phyloP scores from a whole-genome alignment of 2,888 invertebrate genomes.

The Keiferia lycopersicella region DNA sequence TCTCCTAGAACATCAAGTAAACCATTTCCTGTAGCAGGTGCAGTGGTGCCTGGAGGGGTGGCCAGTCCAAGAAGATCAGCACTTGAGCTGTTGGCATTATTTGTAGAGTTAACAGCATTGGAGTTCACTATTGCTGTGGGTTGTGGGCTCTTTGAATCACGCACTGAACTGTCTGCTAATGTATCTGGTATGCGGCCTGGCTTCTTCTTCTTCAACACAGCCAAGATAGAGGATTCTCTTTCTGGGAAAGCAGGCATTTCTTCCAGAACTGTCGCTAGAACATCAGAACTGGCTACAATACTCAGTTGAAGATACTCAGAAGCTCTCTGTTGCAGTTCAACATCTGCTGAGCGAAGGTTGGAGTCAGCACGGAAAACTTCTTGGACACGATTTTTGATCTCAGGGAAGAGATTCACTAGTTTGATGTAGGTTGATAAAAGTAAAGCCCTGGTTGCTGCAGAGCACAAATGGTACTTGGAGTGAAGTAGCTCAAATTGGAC shows the following conservation, averaged over 20 bases:
- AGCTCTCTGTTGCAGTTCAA: conserved; percentile 98
- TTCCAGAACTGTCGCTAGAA: conserved; percentile 98
- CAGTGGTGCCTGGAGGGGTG: conserved; percentile 89
- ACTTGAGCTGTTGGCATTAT: conserved; percentile 82
- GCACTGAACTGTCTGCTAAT: conserved; percentile 77
- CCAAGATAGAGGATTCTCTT: conserved; percentile 97
- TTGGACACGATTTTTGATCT: conserved; percentile 97
- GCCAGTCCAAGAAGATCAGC: conserved; percentile 94
- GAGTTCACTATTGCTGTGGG: conserved; percentile 53
- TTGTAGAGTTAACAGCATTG: conserved; percentile 75
- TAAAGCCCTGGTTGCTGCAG: conserved; percentile 97
- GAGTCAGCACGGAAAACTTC: conserved; percentile 97
- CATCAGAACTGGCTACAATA: conserved; percentile 97
- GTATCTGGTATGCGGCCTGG: conserved; percentile 94
- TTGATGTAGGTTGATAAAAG: conserved; percentile 99
- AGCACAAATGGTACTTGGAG: conserved; percentile 99
- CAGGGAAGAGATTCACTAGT: conserved; percentile 99
- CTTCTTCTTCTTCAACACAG: conserved; percentile 99
- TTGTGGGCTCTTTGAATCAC: conserved; percentile 90
- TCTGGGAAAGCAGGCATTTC: conserved; percentile 99
- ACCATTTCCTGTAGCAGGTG: conserved; percentile 86
- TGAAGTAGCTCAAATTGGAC: conserved; percentile 99
- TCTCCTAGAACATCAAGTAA: conserved; percentile 96
- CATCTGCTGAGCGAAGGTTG: conserved; percentile 98
- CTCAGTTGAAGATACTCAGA: conserved; percentile 98